phyloP scores from a whole-genome alignment of 2,797 vertebrate species.

The Arctocebus calabarensis region DNA sequence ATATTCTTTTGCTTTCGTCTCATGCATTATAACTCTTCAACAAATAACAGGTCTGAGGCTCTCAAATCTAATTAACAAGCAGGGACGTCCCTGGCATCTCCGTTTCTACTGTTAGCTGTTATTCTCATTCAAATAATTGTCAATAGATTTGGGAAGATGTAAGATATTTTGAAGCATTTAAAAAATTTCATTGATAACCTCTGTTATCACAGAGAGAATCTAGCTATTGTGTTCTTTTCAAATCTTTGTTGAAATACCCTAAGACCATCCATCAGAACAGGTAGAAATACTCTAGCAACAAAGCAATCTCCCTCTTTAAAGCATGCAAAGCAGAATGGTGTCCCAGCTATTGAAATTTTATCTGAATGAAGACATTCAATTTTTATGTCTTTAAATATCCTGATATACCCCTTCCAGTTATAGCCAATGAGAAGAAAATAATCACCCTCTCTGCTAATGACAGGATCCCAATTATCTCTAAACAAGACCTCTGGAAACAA shows the following conservation, averaged over 20 bases:
- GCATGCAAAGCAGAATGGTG: neutral
- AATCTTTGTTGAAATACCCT: constrained; percentile 36
- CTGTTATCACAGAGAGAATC: neutral
- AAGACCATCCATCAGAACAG: constrained; percentile 34
- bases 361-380: neutral
- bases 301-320: neutral
- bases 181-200: neutral
- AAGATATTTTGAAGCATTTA: constrained; percentile 5
- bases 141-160: constrained; percentile 5
- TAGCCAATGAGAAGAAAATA: neutral
- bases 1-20: neutral
- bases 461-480: neutral
- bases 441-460: neutral
- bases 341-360: neutral
- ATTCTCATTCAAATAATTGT: constrained; percentile 32
- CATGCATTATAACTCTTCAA: neutral
- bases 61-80: constrained; percentile 4
- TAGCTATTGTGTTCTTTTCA: neutral
- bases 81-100: neutral
- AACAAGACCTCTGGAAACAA: constrained; percentile 13
- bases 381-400: neutral
- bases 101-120: neutral
- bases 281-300: neutral
- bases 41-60: neutral
- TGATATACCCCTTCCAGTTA: neutral